Conservation (phyloP, 2,113 vertebrate species). For the Corythornis madagascariensis region DNA sequence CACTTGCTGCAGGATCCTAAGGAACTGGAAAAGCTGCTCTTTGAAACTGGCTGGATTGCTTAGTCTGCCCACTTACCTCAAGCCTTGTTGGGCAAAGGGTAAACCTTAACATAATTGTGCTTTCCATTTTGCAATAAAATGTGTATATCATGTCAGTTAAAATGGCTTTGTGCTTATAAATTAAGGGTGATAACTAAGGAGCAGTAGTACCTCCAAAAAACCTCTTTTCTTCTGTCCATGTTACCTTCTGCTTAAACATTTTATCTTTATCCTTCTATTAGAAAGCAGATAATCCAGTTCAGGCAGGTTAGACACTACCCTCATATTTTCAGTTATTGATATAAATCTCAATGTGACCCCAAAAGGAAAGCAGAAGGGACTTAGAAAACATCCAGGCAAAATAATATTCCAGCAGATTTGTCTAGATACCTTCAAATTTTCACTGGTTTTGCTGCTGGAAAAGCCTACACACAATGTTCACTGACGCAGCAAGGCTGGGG, state of each 20-base stretch:
- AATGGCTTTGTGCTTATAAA: background rate
- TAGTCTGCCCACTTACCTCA: background rate
- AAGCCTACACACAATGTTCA: background rate
- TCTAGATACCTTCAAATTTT: background rate
- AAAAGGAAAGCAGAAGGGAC: background rate
- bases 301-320: background rate
- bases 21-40: constrained; percentile 20
- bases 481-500: background rate
- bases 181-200: background rate
- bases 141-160: background rate
- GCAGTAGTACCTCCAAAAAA: background rate
- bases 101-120: constrained; percentile 23
- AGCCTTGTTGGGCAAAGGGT: background rate
- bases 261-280: background rate
- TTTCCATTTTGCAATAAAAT: constrained; percentile 15
- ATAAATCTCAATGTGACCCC: background rate
- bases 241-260: background rate
- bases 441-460: background rate
- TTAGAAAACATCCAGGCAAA: background rate
- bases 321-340: background rate
- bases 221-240: background rate
- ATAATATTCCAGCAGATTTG: background rate
- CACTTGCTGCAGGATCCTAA: background rate
- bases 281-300: background rate
- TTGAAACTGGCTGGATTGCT: background rate